These are phyloP conservation scores for Oncorhynchus gorbuscha DNA, from an alignment of 2,113 vertebrate species.

Conservation along the genomic window DNA sequence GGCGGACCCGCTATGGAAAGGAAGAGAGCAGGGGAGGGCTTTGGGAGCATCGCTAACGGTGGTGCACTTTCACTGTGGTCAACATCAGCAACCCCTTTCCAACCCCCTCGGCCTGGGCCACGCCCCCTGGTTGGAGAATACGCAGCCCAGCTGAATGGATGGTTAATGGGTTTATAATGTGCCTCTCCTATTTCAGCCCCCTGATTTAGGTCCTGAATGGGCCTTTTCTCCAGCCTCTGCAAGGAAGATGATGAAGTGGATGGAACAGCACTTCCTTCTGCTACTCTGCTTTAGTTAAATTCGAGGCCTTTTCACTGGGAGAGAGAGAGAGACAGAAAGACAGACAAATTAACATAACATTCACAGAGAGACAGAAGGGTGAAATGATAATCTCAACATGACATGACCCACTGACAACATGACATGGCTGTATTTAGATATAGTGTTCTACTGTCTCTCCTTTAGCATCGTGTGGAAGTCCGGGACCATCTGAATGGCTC, in stretches of 20 bases:
- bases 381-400: not conserved
- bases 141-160: slow-evolving; percentile 49
- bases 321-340: not conserved
- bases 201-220: slow-evolving; percentile 54
- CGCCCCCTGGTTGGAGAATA: slow-evolving; percentile 49
- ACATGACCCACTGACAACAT: not conserved
- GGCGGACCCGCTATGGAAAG: slow-evolving; percentile 53
- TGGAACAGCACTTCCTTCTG: slow-evolving; percentile 57
- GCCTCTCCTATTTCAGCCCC: slow-evolving; percentile 60
- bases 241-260: slow-evolving; percentile 63
- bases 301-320: slow-evolving; percentile 51
- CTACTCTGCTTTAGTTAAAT: slow-evolving; percentile 65
- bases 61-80: slow-evolving; percentile 39
- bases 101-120: slow-evolving; percentile 41
- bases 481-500: slow-evolving; percentile 61
- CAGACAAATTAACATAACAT: not conserved
- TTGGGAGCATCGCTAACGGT: slow-evolving; percentile 20
- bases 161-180: slow-evolving; percentile 69
- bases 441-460: slow-evolving; percentile 47
- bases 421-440: slow-evolving; percentile 41
- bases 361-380: slow-evolving; percentile 18
- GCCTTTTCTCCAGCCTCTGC: slow-evolving; percentile 54
- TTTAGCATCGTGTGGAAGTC: slow-evolving; percentile 56
- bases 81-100: slow-evolving; percentile 44
- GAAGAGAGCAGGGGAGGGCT: not conserved